Evolutionary conservation across 2,797 vertebrate genomes (phyloP).

Genomic region (Ciconia nigra): DNA sequence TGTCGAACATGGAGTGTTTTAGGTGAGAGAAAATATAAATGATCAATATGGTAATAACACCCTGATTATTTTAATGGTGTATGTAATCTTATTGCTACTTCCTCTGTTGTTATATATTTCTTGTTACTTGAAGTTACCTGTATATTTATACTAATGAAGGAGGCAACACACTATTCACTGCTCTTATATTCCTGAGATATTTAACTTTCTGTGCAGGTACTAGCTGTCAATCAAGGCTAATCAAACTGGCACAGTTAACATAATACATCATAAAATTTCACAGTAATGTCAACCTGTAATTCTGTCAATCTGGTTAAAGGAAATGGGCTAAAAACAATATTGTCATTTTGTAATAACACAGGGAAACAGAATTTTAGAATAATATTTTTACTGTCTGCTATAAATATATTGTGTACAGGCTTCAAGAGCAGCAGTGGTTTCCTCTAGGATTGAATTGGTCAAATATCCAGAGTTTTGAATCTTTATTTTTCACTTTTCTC

Average conservation of each 20-base stretch:
- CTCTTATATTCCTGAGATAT: slow-evolving; percentile 37
- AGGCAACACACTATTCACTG: not conserved
- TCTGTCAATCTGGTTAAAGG: slow-evolving; percentile 78
- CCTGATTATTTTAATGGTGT: slow-evolving; percentile 9
- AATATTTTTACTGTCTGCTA: slow-evolving; percentile 43
- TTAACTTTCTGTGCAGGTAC: slow-evolving; percentile 77
- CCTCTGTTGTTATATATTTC: not conserved
- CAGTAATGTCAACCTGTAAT: slow-evolving; percentile 81
- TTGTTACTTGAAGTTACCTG: slow-evolving; percentile 55
- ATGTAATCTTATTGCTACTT: not conserved
- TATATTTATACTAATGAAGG: slow-evolving; percentile 38
- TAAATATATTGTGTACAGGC: not conserved
- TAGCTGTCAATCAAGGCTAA: slow-evolving; percentile 79
- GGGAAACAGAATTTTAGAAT: slow-evolving; percentile 56
- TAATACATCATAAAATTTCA: slow-evolving; percentile 80
- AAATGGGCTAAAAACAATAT: slow-evolving; percentile 76
- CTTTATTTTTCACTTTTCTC: not conserved
- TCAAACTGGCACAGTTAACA: slow-evolving; percentile 79
- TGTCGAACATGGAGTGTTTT: not conserved
- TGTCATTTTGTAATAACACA: slow-evolving; percentile 74
- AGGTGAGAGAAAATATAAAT: not conserved
- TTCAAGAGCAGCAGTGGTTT: not conserved
- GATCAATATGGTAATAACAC: not conserved
- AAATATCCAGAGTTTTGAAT: not conserved
- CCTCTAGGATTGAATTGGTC: not conserved